Evolutionary conservation across 2,797 vertebrate species (phyloP).

Genomic region (Bovichtus diacanthus): DNA sequence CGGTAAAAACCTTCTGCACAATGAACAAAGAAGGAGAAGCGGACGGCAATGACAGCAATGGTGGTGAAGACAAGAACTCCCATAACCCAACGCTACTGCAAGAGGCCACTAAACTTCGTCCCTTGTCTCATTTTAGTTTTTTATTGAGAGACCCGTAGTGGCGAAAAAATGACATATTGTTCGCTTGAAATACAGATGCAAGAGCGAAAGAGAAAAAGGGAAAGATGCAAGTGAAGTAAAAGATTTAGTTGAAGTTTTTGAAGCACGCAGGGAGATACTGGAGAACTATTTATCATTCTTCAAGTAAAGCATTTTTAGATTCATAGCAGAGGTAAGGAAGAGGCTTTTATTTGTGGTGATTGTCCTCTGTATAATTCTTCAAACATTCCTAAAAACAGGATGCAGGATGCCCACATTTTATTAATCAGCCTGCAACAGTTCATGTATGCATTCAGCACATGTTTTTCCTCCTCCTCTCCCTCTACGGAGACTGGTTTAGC

Average conservation of each 20-base stretch:
- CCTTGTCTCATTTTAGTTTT: too few species aligned
- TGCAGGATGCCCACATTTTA: constrained; percentile 27
- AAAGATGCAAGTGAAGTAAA: background rate
- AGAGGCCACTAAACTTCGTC: too few species aligned
- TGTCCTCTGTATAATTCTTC: constrained; percentile 29
- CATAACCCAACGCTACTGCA: too few species aligned
- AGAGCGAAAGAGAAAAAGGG: background rate
- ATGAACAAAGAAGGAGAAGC: too few species aligned
- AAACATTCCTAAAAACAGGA: constrained; percentile 23
- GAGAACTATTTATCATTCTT: constrained; percentile 42
- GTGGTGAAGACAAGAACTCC: too few species aligned
- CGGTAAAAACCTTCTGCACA: too few species aligned
- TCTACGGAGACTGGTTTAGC: background rate
- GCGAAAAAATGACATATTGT: too few species aligned
- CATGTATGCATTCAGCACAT: constrained; percentile 4
- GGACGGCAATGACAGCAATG: too few species aligned
- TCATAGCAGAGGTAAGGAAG: constrained; percentile 11
- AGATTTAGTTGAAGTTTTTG: background rate
- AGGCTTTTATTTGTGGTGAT: constrained; percentile 44
- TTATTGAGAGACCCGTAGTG: too few species aligned
- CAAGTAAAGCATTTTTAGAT: constrained; percentile 36
- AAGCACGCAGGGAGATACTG: constrained; percentile 3
- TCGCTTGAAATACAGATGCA: background rate
- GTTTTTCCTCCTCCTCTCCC: background rate
- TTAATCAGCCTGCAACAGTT: constrained; percentile 32